phyloP scores from a whole-genome alignment of 2,888 invertebrate genomes.

The Aporophyla lueneburgensis region DNA sequence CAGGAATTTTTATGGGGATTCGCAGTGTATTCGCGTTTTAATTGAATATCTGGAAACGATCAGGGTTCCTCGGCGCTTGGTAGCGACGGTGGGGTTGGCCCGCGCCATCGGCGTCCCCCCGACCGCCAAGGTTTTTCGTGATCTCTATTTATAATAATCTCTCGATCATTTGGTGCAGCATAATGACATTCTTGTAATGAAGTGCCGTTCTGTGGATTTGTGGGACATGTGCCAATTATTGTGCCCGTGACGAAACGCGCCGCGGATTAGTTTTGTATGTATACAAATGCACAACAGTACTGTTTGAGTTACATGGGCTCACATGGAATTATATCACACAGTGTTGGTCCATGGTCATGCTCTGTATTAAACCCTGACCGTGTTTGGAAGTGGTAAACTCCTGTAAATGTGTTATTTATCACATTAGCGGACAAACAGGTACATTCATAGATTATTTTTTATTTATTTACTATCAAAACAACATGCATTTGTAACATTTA shows the following conservation, averaged over 20 bases:
- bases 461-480: conserved; percentile 48
- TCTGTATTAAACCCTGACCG: conserved; percentile 28
- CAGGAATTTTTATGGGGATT: conserved; percentile 88
- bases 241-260: conserved; percentile 85
- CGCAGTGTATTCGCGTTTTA: conserved; percentile 81
- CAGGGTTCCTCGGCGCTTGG: conserved; percentile 72
- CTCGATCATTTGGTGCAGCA: conserved; percentile 87
- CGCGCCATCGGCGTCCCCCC: conserved; percentile 79
- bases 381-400: conserved; percentile 48
- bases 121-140: conserved; percentile 84
- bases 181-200: conserved; percentile 90
- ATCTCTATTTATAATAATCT: conserved; percentile 90
- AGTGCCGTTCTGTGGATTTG: conserved; percentile 87
- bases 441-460: conserved; percentile 49
- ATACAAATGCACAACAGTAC: conserved; percentile 79
- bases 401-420: conserved; percentile 54
- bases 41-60: conserved; percentile 81
- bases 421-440: conserved; percentile 59
- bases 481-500: conserved; percentile 17
- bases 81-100: conserved; percentile 72
- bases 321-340: conserved; percentile 64
- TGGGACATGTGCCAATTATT: conserved; percentile 90
- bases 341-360: conserved; percentile 41
- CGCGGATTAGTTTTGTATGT: conserved; percentile 82
- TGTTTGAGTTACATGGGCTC: conserved; percentile 73